These are phyloP conservation scores for Podargus strigoides DNA, from an alignment of 2,797 vertebrate genomes.

Conservation along the genomic window DNA sequence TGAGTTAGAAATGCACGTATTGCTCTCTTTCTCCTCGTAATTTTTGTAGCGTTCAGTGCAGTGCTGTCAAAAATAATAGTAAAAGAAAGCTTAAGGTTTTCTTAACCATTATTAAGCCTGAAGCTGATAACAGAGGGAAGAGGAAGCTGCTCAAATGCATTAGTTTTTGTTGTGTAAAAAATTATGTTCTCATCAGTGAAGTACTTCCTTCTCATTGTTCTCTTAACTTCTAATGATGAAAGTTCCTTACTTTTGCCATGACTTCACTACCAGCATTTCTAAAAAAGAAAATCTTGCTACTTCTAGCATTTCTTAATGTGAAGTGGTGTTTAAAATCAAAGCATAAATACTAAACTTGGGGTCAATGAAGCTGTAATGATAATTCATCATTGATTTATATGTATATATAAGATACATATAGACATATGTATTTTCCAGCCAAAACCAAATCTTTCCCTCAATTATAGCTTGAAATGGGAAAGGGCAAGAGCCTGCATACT, in stretches of 20 bases:
- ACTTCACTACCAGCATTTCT: neutral
- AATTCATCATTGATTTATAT: neutral
- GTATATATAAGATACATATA: neutral
- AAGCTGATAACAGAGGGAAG: neutral
- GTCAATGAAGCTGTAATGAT: neutral
- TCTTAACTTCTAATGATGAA: neutral
- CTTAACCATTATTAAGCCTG: neutral
- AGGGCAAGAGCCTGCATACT: neutral
- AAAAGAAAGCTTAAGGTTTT: neutral
- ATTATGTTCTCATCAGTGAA: neutral
- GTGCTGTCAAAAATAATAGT: neutral
- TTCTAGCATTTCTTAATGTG: neutral
- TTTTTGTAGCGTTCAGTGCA: neutral
- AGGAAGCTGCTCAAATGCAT: neutral
- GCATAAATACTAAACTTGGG: neutral
- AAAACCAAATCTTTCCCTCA: neutral
- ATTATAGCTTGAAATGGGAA: neutral
- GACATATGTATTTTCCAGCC: neutral
- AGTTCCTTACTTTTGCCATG: neutral
- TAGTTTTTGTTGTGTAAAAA: neutral
- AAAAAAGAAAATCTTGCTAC: neutral
- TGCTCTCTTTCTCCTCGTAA: neutral
- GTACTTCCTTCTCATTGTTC: neutral
- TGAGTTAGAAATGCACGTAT: neutral
- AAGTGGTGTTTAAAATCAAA: constrained; percentile 2